Evolutionary conservation across 2,888 invertebrate genomes (phyloP).

Genomic region (Drosophila nr. medialis): DNA sequence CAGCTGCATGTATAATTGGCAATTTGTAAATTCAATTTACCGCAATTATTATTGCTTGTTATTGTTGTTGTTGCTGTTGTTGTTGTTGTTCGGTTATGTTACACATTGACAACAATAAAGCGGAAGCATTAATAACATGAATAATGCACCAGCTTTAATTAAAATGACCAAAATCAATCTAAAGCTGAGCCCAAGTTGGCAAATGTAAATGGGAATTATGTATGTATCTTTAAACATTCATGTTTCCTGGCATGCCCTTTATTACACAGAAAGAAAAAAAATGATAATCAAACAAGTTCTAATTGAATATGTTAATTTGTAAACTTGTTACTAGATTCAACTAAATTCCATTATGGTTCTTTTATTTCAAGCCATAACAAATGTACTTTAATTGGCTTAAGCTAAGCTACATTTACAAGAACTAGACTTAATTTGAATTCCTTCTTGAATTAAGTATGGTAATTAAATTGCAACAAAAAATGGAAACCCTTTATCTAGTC

Average conservation of each 20-base stretch:
- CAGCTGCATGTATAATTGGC: constrained; percentile 41
- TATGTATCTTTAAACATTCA: neutral
- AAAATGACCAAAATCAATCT: constrained; percentile 31
- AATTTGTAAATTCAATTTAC: constrained; percentile 61
- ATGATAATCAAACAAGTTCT: neutral
- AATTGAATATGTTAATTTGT: neutral
- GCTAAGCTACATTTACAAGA: neutral
- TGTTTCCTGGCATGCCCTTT: neutral
- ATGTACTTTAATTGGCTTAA: neutral
- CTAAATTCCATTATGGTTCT: neutral
- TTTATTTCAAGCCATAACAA: neutral
- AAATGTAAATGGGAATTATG: constrained; percentile 15
- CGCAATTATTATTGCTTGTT: constrained; percentile 42
- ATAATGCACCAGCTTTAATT: constrained; percentile 54
- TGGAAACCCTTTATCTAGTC: neutral
- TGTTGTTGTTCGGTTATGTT: constrained; percentile 8
- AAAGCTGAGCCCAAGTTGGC: constrained; percentile 6
- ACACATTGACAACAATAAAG: constrained; percentile 6
- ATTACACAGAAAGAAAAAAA: neutral
- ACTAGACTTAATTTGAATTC: neutral
- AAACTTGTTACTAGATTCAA: neutral
- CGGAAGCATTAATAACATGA: constrained; percentile 42
- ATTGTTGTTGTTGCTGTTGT: constrained; percentile 4
- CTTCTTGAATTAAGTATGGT: neutral
- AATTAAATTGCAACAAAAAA: neutral